Evolutionary conservation across 2,888 invertebrate species (phyloP).

Genomic region (Trichacis sp.): DNA sequence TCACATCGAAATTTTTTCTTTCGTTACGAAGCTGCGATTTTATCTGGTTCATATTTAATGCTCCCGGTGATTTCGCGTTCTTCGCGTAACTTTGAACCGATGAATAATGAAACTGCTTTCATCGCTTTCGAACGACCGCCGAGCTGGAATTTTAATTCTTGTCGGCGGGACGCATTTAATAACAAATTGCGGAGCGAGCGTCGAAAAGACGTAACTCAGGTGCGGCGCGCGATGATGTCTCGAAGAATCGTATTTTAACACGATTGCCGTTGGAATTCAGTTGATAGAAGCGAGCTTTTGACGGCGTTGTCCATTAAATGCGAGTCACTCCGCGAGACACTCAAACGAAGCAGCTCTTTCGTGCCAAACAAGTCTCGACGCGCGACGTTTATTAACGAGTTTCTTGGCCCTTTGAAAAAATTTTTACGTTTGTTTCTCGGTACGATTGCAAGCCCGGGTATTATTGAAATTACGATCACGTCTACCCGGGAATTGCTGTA

Average conservation of each 20-base stretch:
- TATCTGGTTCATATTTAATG: conserved; percentile 36
- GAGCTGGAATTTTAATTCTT: conserved; percentile 44
- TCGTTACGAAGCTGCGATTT: conserved; percentile 9
- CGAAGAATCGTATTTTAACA: conserved; percentile 19
- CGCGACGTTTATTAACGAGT: background rate
- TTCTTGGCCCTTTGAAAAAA: background rate
- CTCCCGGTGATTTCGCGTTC: conserved; percentile 22
- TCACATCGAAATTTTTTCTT: too few species aligned
- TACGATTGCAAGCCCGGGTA: background rate
- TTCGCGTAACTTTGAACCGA: conserved; percentile 37
- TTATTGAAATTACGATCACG: background rate
- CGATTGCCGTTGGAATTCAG: conserved; percentile 21
- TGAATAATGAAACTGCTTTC: conserved; percentile 53
- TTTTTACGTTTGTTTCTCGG: background rate
- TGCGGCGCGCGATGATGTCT: conserved; percentile 22
- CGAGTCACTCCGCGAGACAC: conserved; percentile 28
- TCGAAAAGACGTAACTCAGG: conserved; percentile 17
- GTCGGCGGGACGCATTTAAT: conserved; percentile 48
- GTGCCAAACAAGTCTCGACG: background rate
- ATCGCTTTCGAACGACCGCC: conserved; percentile 45
- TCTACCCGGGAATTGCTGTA: background rate
- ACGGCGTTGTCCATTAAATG: conserved; percentile 30
- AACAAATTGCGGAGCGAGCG: conserved; percentile 38
- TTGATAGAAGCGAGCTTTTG: conserved; percentile 19
- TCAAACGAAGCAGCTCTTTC: conserved; percentile 14